Evolutionary conservation across 1,140 invertebrate species (phyloP), one percentile per base, ranked within the genome.

Genomic region (Eueides isabella): DNA sequence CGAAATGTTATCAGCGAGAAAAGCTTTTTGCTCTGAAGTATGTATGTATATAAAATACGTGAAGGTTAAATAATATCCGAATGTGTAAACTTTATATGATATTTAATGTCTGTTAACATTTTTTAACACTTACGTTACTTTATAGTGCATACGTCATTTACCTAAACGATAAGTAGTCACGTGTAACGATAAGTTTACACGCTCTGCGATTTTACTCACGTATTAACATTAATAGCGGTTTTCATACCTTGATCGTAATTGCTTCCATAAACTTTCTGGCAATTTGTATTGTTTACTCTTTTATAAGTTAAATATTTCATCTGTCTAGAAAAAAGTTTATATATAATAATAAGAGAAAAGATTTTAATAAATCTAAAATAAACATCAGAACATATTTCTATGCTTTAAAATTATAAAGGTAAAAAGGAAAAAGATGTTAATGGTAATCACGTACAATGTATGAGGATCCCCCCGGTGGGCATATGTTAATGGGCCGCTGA

Each of bases 61-160:
- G 14, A 38, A 38, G 35, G 16, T 14, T 5, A 38, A 16, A 38
- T 16, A 44, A 44, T 44, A 19, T 44, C 6, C n/a, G 6, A 44
- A n/a, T 44, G 41, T 44, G n/a, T 11, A 55, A 23, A 55, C 9
- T 23, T 55, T 2, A 26, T 55, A 55, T 26, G 12, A 23, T 26
- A 55, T 26, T 55, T 55, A 9, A 55, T 55, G 48, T 2, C 48
- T 26, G 48, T 26, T 55, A 11, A 23, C 23, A 55, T 55, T 55
- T 55, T 55, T 55, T 26, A 55, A 55, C 48, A 12, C 11, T 55
- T 55, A 55, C 48, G 48, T 26, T 55, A 26, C 23, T 23, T 55
- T 55, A 55, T 12, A 55, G 19, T 55, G 48, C 48, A 55, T 55
- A 55, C 48, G 48, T 55, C 48, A 55, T 26, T 11, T 26, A 55